Evolutionary conservation across 2,113 vertebrate genomes (phyloP).

Genomic region (Crotophaga sulcirostris): DNA sequence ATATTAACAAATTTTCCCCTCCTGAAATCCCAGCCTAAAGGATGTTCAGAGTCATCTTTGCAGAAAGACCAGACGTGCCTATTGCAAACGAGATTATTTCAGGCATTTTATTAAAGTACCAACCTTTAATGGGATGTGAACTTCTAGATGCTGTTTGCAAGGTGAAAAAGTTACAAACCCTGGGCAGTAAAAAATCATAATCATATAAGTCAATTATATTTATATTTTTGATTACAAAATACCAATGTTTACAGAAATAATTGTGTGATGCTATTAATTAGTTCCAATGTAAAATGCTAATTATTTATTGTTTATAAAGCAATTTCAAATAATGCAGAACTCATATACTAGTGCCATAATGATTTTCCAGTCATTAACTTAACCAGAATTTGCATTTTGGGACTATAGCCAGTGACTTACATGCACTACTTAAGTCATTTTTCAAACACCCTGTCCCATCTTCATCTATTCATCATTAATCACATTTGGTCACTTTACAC

Average conservation of each 20-base stretch:
- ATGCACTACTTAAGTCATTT: conserved; percentile 82
- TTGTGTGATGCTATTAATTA: conserved; percentile 55
- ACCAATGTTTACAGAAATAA: conserved; percentile 45
- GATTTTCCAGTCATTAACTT: conserved; percentile 86
- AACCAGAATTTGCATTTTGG: conserved; percentile 85
- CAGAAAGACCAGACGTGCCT: conserved; percentile 9
- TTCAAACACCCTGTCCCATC: conserved; percentile 83
- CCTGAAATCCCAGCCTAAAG: conserved; percentile 34
- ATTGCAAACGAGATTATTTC: conserved; percentile 27
- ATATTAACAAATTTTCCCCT: conserved; percentile 52
- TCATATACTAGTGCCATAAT: conserved; percentile 64
- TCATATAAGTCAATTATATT: background rate
- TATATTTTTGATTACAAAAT: conserved; percentile 17
- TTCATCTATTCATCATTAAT: conserved; percentile 87
- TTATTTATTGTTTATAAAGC: conserved; percentile 84
- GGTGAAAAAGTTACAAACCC: background rate
- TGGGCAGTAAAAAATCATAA: background rate
- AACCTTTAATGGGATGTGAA: conserved; percentile 44
- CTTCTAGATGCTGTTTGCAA: background rate
- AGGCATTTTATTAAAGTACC: conserved; percentile 42
- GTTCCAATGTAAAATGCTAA: conserved; percentile 66
- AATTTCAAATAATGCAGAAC: conserved; percentile 73
- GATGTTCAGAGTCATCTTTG: conserved; percentile 9
- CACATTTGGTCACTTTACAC: conserved; percentile 83
- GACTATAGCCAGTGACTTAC: conserved; percentile 83